phyloP scores from a whole-genome alignment of 2,888 invertebrate genomes.

The Callyntrura guangdongensis region DNA sequence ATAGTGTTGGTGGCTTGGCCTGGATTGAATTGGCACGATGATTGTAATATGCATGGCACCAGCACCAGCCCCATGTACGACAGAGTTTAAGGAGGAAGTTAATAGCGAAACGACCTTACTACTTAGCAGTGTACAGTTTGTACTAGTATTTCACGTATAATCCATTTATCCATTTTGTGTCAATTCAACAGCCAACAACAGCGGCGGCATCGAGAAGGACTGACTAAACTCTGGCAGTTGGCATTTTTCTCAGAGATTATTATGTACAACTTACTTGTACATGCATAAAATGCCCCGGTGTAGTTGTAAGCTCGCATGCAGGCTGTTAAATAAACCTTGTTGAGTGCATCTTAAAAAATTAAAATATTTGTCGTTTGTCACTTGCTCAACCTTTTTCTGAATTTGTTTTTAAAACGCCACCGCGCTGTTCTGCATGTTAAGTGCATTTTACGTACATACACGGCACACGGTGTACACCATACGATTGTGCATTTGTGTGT shows the following conservation, averaged over 20 bases:
- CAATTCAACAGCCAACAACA: slow-evolving; percentile 32
- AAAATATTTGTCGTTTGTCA: slow-evolving; percentile 44
- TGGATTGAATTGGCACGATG: slow-evolving; percentile 76
- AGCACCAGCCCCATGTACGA: neutral
- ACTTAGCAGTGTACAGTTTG: slow-evolving; percentile 1
- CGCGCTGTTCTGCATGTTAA: too few species aligned
- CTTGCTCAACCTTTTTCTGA: neutral
- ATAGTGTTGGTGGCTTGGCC: slow-evolving; percentile 73
- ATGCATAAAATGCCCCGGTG: slow-evolving; percentile 19
- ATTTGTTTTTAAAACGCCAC: neutral
- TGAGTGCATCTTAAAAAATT: slow-evolving; percentile 14
- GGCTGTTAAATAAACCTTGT: neutral
- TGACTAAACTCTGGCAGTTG: slow-evolving; percentile 50
- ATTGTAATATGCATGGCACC: slow-evolving; percentile 27
- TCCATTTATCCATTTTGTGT: slow-evolving; percentile 35
- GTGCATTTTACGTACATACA: neutral
- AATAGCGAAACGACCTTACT: neutral
- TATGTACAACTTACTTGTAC: neutral
- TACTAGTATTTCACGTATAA: slow-evolving; percentile 10
- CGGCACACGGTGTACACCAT: neutral
- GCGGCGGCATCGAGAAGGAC: slow-evolving; percentile 29
- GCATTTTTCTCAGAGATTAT: slow-evolving; percentile 22
- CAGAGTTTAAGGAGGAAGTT: slow-evolving; percentile 37
- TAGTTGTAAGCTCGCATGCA: neutral
- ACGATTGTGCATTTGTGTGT: neutral